Evolutionary conservation across 2,888 invertebrate genomes (phyloP).

Genomic region (Chesias legatella): DNA sequence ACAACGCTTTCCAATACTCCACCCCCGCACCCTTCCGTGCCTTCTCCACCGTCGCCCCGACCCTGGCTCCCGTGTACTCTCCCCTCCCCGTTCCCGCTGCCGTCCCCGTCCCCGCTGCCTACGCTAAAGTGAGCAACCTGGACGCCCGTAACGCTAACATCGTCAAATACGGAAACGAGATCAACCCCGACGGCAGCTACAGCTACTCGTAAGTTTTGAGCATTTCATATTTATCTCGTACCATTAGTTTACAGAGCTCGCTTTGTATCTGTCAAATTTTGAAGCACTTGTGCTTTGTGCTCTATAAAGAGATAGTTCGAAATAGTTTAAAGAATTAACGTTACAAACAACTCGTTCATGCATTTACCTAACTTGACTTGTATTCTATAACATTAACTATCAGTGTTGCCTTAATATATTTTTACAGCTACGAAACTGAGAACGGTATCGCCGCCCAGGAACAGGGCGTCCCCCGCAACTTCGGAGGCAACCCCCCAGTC

Average conservation of each 20-base stretch:
- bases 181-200: constrained; percentile 77
- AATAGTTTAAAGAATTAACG: neutral
- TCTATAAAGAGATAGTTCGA: too few relatives aligned
- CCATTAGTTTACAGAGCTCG: too few relatives aligned
- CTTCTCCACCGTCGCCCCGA: constrained; percentile 16
- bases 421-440: constrained; percentile 81
- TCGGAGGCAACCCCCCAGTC: constrained; percentile 60
- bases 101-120: constrained; percentile 4
- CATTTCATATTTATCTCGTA: too few relatives aligned
- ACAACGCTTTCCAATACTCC: constrained; percentile 9
- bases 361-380: too few relatives aligned
- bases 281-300: too few relatives aligned
- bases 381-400: too few relatives aligned
- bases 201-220: constrained; percentile 68
- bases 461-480: constrained; percentile 73
- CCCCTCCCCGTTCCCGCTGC: constrained; percentile 3
- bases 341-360: neutral
- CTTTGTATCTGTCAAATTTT: too few relatives aligned
- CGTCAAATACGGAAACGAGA: constrained; percentile 62
- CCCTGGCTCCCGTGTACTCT: constrained; percentile 10
- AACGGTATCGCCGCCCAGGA: constrained; percentile 83
- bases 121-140: constrained; percentile 18
- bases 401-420: too few relatives aligned
- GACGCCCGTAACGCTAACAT: constrained; percentile 47
- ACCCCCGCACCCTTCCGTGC: constrained; percentile 21